phyloP scores from a whole-genome alignment of 2,113 vertebrate species.

The Cnemophilus loriae region DNA sequence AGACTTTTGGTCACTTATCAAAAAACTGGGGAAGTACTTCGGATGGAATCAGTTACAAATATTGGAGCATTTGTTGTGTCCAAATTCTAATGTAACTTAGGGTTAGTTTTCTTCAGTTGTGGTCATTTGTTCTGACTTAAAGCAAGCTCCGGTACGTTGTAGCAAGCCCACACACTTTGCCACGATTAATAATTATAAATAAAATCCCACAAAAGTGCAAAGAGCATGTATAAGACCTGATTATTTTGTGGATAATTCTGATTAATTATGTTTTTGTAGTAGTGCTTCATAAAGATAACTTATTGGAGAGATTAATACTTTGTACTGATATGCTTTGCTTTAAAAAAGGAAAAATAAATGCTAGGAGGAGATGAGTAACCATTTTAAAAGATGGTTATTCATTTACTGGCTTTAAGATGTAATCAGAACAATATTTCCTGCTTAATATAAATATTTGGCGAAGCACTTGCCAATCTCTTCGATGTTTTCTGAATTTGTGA shows the following conservation, averaged over 20 bases:
- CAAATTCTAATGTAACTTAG: background rate
- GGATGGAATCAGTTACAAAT: background rate
- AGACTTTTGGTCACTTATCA: background rate
- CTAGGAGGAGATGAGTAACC: background rate
- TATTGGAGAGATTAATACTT: background rate
- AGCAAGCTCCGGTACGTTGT: background rate
- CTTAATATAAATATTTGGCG: constrained; percentile 30
- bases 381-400: background rate
- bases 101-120: background rate
- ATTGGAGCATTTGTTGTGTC: background rate
- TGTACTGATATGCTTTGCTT: background rate
- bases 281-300: background rate
- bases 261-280: background rate
- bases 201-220: background rate
- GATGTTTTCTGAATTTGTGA: constrained; percentile 65
- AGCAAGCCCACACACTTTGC: background rate
- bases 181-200: background rate
- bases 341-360: background rate
- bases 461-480: constrained; percentile 67
- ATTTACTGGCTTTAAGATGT: background rate
- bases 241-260: background rate
- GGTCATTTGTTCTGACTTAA: background rate
- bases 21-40: background rate
- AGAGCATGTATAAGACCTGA: background rate
- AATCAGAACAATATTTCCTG: constrained; percentile 20